These are phyloP conservation scores for Nowickia ferox DNA, from an alignment of 2,888 invertebrate species.

Conservation along the genomic window DNA sequence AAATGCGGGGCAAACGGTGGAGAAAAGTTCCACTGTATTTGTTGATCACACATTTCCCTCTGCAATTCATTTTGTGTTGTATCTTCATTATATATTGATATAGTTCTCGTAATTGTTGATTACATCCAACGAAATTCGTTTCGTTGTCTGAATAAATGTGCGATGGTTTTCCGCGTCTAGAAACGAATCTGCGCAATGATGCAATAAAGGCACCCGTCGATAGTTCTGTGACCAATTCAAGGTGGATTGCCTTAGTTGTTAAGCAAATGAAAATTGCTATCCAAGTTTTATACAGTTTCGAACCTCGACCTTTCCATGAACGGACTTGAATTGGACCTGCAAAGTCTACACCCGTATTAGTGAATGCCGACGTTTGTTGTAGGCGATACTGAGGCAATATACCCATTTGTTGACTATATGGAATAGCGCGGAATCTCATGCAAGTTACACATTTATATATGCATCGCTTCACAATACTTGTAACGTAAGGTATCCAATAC, in stretches of 20 bases:
- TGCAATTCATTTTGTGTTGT: conserved; percentile 17
- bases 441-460: conserved; percentile 20
- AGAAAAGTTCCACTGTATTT: conserved; percentile 29
- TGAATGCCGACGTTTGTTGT: conserved; percentile 69
- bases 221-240: conserved; percentile 73
- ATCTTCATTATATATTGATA: conserved; percentile 35
- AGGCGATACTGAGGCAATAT: conserved; percentile 66
- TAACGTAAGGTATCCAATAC: too few relatives aligned
- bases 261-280: conserved; percentile 75
- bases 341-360: conserved; percentile 73
- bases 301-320: conserved; percentile 71
- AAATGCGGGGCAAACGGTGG: conserved; percentile 27
- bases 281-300: conserved; percentile 73
- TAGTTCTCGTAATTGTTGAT: conserved; percentile 57
- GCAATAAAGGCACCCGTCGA: conserved; percentile 75
- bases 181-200: conserved; percentile 74
- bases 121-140: conserved; percentile 65
- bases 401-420: conserved; percentile 70
- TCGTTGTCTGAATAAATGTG: conserved; percentile 65
- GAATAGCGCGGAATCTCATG: conserved; percentile 45
- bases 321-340: conserved; percentile 72
- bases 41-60: conserved; percentile 22
- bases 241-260: conserved; percentile 75
- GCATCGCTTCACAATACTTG: conserved; percentile 55
- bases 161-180: conserved; percentile 65